phyloP scores from a whole-genome alignment of 2,888 invertebrate species.

The Caradrina clavipalpis region DNA sequence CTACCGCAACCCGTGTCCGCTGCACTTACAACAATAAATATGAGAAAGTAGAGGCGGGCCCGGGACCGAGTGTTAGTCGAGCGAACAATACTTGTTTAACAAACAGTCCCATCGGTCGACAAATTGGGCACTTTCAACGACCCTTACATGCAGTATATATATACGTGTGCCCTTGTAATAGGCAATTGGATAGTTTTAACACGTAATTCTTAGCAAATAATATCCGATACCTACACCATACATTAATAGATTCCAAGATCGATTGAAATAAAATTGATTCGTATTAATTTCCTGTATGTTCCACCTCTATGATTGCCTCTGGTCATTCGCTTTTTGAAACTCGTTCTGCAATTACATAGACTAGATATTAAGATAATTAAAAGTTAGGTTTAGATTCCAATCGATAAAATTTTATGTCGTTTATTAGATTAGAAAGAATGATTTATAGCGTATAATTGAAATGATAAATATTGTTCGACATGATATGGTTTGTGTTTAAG shows the following conservation, averaged over 20 bases:
- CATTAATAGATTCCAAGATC: too few relatives aligned
- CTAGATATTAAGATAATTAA: conserved; percentile 44
- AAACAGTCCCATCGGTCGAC: conserved; percentile 73
- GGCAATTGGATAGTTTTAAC: conserved; percentile 24
- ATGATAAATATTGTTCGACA: conserved; percentile 36
- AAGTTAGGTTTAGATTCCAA: conserved; percentile 58
- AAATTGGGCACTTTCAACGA: conserved; percentile 72
- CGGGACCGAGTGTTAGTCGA: conserved; percentile 53
- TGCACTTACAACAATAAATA: conserved; percentile 57
- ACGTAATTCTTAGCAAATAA: background rate
- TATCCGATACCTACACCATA: conserved; percentile 10
- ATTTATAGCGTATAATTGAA: conserved; percentile 65
- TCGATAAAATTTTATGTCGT: conserved; percentile 44
- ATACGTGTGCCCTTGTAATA: conserved; percentile 21
- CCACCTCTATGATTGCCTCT: conserved; percentile 36
- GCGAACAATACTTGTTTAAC: conserved; percentile 73
- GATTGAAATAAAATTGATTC: conserved; percentile 33
- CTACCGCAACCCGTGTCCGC: conserved; percentile 50
- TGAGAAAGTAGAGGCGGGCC: conserved; percentile 38
- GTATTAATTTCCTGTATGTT: conserved; percentile 35
- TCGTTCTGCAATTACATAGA: conserved; percentile 39
- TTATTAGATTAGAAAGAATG: conserved; percentile 61
- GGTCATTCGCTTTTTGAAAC: conserved; percentile 48
- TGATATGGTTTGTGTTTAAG: conserved; percentile 55
- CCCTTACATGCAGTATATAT: conserved; percentile 30